Evolutionary conservation across 1,140 invertebrate genomes (phyloP), one percentile per base, ranked within the genome.

Genomic region (Diplogasteroides magnus): DNA sequence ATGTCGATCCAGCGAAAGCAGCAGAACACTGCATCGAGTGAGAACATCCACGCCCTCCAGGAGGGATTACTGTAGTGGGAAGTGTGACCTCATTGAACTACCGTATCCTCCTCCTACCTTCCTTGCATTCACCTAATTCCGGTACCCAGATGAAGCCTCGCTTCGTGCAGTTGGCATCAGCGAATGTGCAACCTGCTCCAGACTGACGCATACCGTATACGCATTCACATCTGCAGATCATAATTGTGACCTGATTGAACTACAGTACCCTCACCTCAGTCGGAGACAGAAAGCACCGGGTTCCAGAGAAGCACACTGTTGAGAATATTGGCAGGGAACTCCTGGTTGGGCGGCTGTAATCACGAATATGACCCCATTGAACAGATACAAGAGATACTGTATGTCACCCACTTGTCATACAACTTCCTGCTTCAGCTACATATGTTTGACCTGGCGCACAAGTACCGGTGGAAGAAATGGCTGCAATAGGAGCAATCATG

Each of bases 11-110:
- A 3, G 70, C 57, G 1, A 78, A 75, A 13, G 78, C 79, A n/a
- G 76, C 80, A 31, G 81, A 74, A 63, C 80, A 82, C 64, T 82
- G 80, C 61, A 80, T 78, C 3, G 73, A 77, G 59, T 82, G 82
- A 25, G 69, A 69, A 37, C 80, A 82, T 23, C 74, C 69, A 27
- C 73, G 68, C 11, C 80, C 67, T 15, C 80, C 80, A 14, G 80
- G 80, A 14, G 71, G 61, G 27, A 82, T 72, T 1, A 81, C 80
- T 83, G 65, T 61, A 81, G 74, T 26, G 48, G 13, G 15, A 27
- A 23, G 25, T 64, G 23, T 58, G 19, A 14, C 11, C 15, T 27
- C 0, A 64, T 6, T 27, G 2, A 29, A 15, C n/a, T 63, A 57
- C 11, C 59, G 14, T 23, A 25, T 28, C n/a, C 15, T 48, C 19